Evolutionary conservation across 30 jellyfish, hydroid and myxozoan genomes (phyloP).

Genomic region (Chironex yamaguchii): DNA sequence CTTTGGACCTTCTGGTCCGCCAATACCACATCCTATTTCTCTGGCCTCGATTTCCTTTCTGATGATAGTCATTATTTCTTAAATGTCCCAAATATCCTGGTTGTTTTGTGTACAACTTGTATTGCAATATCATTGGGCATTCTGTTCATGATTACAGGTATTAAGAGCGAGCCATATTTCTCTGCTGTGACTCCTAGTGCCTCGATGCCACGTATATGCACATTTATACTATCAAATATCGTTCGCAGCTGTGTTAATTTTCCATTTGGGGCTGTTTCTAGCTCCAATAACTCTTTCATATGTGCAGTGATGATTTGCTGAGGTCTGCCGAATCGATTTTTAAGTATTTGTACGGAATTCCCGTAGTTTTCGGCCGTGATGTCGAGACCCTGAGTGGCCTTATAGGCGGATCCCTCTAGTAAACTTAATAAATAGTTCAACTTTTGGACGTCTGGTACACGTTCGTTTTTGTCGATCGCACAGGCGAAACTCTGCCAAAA

Average conservation of each 20-base stretch:
- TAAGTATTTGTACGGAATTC: constrained; percentile 35
- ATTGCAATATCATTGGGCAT: constrained; percentile 44
- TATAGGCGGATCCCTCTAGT: constrained; percentile 66
- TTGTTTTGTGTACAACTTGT: constrained; percentile 53
- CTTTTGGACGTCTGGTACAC: constrained; percentile 35
- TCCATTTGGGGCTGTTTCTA: constrained; percentile 8
- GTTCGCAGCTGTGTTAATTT: neutral
- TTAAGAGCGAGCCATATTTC: constrained; percentile 68
- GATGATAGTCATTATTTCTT: constrained; percentile 35
- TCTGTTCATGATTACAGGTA: constrained; percentile 62
- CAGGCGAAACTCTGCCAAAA: constrained; percentile 50
- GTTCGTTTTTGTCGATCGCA: constrained; percentile 56
- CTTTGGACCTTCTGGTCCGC: neutral
- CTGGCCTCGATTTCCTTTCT: constrained; percentile 66
- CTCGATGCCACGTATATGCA: constrained; percentile 71
- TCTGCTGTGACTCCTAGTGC: constrained; percentile 44
- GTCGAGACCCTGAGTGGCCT: constrained; percentile 54
- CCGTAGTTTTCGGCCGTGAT: constrained; percentile 47
- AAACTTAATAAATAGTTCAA: constrained; percentile 55
- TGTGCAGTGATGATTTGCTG: constrained; percentile 62
- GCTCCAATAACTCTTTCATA: constrained; percentile 54
- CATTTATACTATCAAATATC: constrained; percentile 54
- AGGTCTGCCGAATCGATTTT: constrained; percentile 46
- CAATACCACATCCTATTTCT: constrained; percentile 27
- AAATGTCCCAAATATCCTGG: constrained; percentile 60